phyloP scores from a whole-genome alignment of 2,797 vertebrate genomes.

The Eutrigla gurnardus region DNA sequence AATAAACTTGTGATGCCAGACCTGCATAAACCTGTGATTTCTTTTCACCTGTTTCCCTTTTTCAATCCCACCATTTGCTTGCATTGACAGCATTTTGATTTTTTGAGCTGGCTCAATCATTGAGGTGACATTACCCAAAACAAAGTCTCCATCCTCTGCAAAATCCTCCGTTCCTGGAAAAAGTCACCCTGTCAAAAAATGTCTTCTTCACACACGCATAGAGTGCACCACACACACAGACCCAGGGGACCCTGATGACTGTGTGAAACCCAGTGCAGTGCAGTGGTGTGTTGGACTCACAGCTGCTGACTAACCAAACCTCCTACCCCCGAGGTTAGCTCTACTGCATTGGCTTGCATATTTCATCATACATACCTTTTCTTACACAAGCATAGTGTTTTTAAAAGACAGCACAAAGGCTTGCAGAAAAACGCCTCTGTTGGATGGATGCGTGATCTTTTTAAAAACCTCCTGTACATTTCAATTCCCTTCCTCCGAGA shows the following conservation, averaged over 20 bases:
- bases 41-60: conserved; percentile 1
- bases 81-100: not conserved
- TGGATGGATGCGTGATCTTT: not conserved
- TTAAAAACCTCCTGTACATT: not conserved
- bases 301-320: conserved; percentile 74
- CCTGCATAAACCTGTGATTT: not conserved
- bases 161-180: not conserved
- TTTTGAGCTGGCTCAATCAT: not conserved
- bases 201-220: conserved; percentile 21
- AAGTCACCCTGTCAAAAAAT: conserved; percentile 57
- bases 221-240: conserved; percentile 13
- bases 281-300: conserved; percentile 53
- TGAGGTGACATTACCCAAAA: not conserved
- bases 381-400: not conserved
- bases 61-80: not conserved
- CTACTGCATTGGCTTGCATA: conserved; percentile 37
- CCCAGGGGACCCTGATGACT: conserved; percentile 62
- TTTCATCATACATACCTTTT: conserved; percentile 11
- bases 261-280: conserved; percentile 53
- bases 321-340: conserved; percentile 52
- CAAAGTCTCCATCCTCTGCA: conserved; percentile 29
- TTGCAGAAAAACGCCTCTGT: not conserved
- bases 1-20: not conserved
- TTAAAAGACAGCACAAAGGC: conserved; percentile 8
- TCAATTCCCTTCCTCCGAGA: not conserved